Evolutionary conservation across 2,888 invertebrate species (phyloP).

Genomic region (Eudasyphora cyanicolor): DNA sequence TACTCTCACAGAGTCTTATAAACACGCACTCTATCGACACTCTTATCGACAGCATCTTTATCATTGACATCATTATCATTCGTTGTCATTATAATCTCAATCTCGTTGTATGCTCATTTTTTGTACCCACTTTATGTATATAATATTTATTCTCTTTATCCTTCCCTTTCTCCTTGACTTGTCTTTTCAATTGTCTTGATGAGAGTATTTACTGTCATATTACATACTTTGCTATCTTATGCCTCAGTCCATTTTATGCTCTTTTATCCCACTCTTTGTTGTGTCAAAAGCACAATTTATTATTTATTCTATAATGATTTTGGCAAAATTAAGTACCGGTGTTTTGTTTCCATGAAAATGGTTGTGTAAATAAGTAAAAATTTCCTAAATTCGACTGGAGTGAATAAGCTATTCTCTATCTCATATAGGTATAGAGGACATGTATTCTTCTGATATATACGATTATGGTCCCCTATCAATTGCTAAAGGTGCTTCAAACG

Average conservation of each 20-base stretch:
- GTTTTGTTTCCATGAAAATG: no score
- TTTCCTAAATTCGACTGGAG: no score
- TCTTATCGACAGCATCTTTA: neutral
- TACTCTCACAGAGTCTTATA: no score
- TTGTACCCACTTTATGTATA: neutral
- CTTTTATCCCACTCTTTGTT: neutral
- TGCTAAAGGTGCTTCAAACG: no score
- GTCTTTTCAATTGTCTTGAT: neutral
- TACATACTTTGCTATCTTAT: neutral
- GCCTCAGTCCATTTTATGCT: neutral
- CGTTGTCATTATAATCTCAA: neutral
- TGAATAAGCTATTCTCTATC: no score
- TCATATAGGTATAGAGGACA: no score
- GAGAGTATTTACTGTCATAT: conserved; percentile 11
- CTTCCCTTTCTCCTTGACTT: neutral
- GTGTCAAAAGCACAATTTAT: neutral
- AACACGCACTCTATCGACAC: neutral
- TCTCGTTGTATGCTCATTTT: neutral
- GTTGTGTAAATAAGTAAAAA: no score
- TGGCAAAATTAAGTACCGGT: conserved; percentile 1
- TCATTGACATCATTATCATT: neutral
- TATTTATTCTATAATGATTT: neutral
- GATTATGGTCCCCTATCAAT: no score
- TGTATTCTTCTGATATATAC: no score
- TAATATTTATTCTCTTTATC: neutral